These are phyloP conservation scores for Channa argus DNA, from an alignment of 2,113 vertebrate species.

Conservation along the genomic window DNA sequence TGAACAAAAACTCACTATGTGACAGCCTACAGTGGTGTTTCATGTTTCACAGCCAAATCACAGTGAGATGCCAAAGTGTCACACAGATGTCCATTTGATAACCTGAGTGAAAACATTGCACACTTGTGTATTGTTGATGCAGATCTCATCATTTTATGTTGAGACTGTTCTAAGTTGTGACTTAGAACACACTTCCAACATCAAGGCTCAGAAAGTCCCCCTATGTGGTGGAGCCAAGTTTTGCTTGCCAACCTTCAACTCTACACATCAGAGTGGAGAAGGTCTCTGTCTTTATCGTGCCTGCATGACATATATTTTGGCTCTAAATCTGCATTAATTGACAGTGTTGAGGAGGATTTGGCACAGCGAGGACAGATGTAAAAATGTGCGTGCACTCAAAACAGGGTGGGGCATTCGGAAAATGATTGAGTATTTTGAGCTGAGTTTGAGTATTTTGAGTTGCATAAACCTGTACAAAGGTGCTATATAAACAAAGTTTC, in stretches of 20 bases:
- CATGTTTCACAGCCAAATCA: conserved; percentile 20
- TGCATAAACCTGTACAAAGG: too few relatives aligned
- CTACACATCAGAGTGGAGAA: conserved; percentile 31
- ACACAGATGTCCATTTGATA: conserved; percentile 22
- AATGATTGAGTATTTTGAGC: too few relatives aligned
- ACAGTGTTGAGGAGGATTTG: too few relatives aligned
- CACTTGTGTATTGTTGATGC: conserved; percentile 21
- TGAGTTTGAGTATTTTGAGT: too few relatives aligned
- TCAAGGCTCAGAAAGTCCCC: conserved; percentile 70
- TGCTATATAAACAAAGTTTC: too few relatives aligned
- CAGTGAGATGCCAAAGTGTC: conserved; percentile 11
- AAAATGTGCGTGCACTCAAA: too few relatives aligned
- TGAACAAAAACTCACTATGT: conserved; percentile 21
- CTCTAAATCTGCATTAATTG: too few relatives aligned
- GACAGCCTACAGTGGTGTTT: conserved; percentile 12
- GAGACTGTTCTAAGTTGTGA: conserved; percentile 29
- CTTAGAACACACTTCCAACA: conserved; percentile 43
- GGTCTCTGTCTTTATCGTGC: conserved; percentile 36
- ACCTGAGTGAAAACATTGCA: not conserved
- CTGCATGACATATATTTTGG: conserved; percentile 13
- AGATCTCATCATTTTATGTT: conserved; percentile 29
- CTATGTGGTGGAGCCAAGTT: conserved; percentile 61
- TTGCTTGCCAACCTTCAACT: conserved; percentile 70
- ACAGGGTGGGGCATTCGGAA: too few relatives aligned
- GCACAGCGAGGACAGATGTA: too few relatives aligned